Evolutionary conservation across 2,888 invertebrate species (phyloP).

Genomic region (Zygogramma bicolorata): DNA sequence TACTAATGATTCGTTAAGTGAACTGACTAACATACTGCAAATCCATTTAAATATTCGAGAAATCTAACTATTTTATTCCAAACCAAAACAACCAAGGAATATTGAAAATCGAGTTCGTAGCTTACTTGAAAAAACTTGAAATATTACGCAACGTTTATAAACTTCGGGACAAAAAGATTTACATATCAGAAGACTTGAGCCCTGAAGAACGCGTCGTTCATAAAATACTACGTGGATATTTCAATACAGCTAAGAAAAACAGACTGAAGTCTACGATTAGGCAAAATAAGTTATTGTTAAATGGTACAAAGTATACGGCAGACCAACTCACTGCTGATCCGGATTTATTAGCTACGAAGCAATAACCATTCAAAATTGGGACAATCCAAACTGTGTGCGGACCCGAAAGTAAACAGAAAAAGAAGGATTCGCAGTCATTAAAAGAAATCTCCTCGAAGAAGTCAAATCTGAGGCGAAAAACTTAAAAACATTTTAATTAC

Average conservation of each 20-base stretch:
- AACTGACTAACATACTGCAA: neutral
- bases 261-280: constrained; percentile 1
- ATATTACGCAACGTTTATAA: neutral
- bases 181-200: neutral
- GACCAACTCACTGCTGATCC: constrained; percentile 4
- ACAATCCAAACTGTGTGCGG: no score
- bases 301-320: constrained; percentile 8
- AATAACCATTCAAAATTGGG: neutral
- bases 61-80: neutral
- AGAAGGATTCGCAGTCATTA: no score
- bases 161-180: neutral
- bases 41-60: neutral
- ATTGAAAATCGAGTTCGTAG: constrained; percentile 15
- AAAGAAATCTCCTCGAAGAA: no score
- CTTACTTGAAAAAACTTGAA: constrained; percentile 9
- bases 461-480: neutral
- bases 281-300: constrained; percentile 6
- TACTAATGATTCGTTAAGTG: neutral
- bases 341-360: neutral
- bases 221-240: neutral
- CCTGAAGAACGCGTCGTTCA: neutral
- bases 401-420: no score
- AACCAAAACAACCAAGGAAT: neutral
- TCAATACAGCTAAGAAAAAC: constrained; percentile 6
- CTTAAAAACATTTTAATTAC: no score